Percentiles rank a stretch among this genome's conserved stretches.
Conservation (phyloP, 92 coral and sea anemone species). For the Parazoanthus atlanticus region DNA sequence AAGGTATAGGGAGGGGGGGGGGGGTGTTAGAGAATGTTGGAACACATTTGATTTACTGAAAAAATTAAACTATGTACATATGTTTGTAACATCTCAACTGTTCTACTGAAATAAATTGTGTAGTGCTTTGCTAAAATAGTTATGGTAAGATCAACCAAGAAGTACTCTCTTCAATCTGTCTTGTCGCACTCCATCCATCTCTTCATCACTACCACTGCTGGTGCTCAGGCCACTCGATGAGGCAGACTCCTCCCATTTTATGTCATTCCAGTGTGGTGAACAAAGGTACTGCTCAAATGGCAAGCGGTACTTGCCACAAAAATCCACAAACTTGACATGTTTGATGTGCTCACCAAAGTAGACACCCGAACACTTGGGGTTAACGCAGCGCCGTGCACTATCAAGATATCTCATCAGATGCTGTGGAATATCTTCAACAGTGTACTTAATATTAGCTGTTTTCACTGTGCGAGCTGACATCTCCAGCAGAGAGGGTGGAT, state of each 20-base stretch:
- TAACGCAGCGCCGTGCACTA: constrained; percentile 94
- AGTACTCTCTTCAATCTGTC: constrained; percentile 79
- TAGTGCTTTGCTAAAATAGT: not conserved
- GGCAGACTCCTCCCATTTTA: constrained; percentile 74
- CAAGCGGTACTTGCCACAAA: constrained; percentile 95
- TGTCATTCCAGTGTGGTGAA: constrained; percentile 92
- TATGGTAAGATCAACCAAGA: constrained; percentile 51
- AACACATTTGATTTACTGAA: not conserved
- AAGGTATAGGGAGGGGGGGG: not conserved
- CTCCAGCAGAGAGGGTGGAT: constrained; percentile 85
- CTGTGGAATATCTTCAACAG: constrained; percentile 70
- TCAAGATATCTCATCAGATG: constrained; percentile 79
- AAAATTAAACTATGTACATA: too few species aligned
- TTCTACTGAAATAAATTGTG: not conserved
- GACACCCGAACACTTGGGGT: constrained; percentile 91
- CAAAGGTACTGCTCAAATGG: constrained; percentile 97
- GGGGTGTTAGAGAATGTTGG: not conserved
- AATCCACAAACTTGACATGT: constrained; percentile 96
- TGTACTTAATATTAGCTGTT: constrained; percentile 72
- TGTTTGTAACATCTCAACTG: not conserved
- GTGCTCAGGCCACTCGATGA: constrained; percentile 72
- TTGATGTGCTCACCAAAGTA: constrained; percentile 90
- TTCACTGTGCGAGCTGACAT: constrained; percentile 87
- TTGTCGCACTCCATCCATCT: constrained; percentile 56
- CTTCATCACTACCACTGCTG: constrained; percentile 75